These are phyloP conservation scores for Lochmaea crataegi DNA, from an alignment of 2,888 invertebrate genomes.

Conservation along the genomic window DNA sequence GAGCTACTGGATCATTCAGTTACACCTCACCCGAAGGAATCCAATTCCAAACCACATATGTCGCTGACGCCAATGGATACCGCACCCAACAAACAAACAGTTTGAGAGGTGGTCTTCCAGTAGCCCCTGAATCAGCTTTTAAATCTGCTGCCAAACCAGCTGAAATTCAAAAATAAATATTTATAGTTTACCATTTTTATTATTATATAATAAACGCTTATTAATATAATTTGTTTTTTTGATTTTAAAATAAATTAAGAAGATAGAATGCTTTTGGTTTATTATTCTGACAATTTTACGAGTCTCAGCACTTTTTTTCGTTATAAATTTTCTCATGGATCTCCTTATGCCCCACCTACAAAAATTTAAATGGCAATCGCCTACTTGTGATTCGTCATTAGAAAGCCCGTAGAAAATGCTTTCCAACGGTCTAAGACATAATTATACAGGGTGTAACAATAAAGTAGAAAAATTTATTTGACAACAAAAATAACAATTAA, in stretches of 20 bases:
- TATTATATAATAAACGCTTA: background rate
- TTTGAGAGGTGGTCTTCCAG: background rate
- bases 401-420: too few relatives aligned
- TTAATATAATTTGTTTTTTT: background rate
- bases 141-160: background rate
- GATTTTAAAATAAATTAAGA: background rate
- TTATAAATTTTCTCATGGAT: too few relatives aligned
- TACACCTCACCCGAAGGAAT: constrained; percentile 55
- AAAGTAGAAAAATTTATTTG: too few relatives aligned
- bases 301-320: too few relatives aligned
- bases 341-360: too few relatives aligned
- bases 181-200: background rate
- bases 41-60: constrained; percentile 49
- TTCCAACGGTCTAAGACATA: too few relatives aligned
- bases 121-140: background rate
- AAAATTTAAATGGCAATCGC: too few relatives aligned
- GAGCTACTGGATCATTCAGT: constrained; percentile 61
- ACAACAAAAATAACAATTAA: too few relatives aligned
- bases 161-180: constrained; percentile 7
- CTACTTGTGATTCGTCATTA: too few relatives aligned
- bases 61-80: constrained; percentile 58
- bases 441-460: too few relatives aligned
- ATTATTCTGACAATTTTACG: too few relatives aligned
- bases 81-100: constrained; percentile 51
- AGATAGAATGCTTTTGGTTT: too few relatives aligned